Percentiles rank a stretch among this genome's conserved stretches.
These are phyloP conservation scores for Chrysogorgia sp. DNA, from an alignment of 92 coral and sea anemone species.

Conservation along the genomic window DNA sequence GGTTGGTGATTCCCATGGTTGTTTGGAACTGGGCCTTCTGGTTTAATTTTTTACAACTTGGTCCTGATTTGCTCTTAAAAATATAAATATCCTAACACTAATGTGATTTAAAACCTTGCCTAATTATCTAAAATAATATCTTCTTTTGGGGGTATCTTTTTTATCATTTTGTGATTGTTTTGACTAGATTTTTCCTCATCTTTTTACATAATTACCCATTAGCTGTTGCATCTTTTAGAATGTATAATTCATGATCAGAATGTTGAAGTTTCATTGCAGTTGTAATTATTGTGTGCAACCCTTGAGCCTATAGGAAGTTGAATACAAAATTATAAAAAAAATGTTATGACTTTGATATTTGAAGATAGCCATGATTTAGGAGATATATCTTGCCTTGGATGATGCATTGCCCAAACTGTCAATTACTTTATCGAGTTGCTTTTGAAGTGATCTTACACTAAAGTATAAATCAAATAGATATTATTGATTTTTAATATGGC, in stretches of 20 bases:
- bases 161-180: constrained; percentile 8
- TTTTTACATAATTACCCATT: constrained; percentile 61
- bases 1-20: too few species aligned
- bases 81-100: too few species aligned
- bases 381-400: constrained; percentile 65
- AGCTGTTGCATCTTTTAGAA: constrained; percentile 75
- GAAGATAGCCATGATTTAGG: not conserved
- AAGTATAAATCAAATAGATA: not conserved
- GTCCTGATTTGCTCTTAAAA: too few species aligned
- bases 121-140: too few species aligned
- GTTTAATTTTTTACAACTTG: too few species aligned
- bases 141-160: too few species aligned
- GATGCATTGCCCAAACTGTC: constrained; percentile 95
- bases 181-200: not conserved
- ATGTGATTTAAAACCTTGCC: too few species aligned
- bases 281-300: constrained; percentile 77
- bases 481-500: not conserved
- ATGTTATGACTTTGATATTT: too few species aligned
- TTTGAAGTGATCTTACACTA: constrained; percentile 18
- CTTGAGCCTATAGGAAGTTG: constrained; percentile 71
- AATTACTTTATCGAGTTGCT: constrained; percentile 81
- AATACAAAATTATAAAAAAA: too few species aligned
- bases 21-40: too few species aligned
- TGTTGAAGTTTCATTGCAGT: constrained; percentile 83
- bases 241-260: constrained; percentile 85